Evolutionary conservation across 2,113 vertebrate species (phyloP).

Genomic region (Sphyrna mokarran): DNA sequence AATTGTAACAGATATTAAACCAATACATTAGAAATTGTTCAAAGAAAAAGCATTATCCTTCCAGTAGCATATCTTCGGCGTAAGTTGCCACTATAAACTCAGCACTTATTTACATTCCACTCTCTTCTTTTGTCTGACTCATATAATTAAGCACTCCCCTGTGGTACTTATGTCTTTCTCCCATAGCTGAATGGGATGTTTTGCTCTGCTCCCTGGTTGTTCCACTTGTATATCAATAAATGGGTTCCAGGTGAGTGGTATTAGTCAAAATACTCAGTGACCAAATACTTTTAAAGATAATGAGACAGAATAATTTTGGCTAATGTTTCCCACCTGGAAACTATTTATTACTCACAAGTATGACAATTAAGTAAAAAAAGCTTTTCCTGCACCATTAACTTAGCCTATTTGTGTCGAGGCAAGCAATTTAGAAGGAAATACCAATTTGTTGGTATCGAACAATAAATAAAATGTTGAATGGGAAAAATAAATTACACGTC

Average conservation of each 20-base stretch:
- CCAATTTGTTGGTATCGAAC: not conserved
- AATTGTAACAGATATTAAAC: not conserved
- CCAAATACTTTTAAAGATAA: conserved; percentile 19
- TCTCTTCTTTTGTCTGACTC: not conserved
- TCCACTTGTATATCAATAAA: conserved; percentile 19
- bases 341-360: conserved; percentile 26
- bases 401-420: not conserved
- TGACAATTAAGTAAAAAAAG: conserved; percentile 5
- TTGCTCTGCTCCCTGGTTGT: not conserved
- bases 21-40: not conserved
- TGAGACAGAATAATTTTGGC: conserved; percentile 16
- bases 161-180: not conserved
- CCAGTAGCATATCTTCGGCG: not conserved
- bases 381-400: not conserved
- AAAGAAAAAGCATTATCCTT: not conserved
- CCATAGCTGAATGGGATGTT: not conserved
- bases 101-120: not conserved
- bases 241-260: conserved; percentile 29
- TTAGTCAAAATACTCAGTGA: conserved; percentile 5
- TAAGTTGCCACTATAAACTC: not conserved
- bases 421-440: not conserved
- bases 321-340: conserved; percentile 36
- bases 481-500: not conserved
- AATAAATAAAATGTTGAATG: not conserved
- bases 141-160: conserved; percentile 10